phyloP scores from a whole-genome alignment of 2,797 vertebrate species.

The Lithobates sylvaticus region DNA sequence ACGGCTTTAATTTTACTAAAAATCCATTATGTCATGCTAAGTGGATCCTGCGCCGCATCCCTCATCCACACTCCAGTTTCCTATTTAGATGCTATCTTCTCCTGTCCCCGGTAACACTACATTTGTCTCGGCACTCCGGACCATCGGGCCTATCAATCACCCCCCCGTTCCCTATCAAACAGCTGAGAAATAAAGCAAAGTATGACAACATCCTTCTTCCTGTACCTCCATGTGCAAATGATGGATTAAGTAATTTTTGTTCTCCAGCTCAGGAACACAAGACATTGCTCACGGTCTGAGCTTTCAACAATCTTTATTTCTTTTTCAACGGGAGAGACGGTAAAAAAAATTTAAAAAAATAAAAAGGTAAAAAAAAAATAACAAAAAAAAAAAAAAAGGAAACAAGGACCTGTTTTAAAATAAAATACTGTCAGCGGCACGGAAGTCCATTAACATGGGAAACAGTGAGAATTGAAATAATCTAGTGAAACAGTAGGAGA shows the following conservation, averaged over 20 bases:
- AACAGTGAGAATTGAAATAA: conserved; percentile 59
- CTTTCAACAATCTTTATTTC: conserved; percentile 49
- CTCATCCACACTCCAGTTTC: conserved; percentile 49
- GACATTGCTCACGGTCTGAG: conserved; percentile 53
- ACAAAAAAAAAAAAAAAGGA: conserved; percentile 12
- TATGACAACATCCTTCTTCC: conserved; percentile 27
- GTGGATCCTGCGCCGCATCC: conserved; percentile 25
- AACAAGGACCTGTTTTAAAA: conserved; percentile 48
- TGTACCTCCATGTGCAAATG: conserved; percentile 35
- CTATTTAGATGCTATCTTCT: conserved; percentile 52
- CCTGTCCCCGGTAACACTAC: conserved; percentile 41
- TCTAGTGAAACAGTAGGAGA: conserved; percentile 56
- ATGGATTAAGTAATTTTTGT: conserved; percentile 61
- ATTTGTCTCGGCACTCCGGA: conserved; percentile 45
- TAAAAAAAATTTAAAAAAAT: too few species aligned
- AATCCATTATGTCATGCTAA: conserved; percentile 49
- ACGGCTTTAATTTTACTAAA: conserved; percentile 56
- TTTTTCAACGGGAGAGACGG: conserved; percentile 8
- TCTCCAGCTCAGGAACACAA: conserved; percentile 53
- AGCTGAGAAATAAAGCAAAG: conserved; percentile 45
- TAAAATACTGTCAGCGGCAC: conserved; percentile 50
- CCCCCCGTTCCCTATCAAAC: conserved; percentile 55
- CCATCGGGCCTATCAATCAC: conserved; percentile 44
- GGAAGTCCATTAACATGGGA: conserved; percentile 56
- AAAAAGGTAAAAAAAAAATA: neutral